Percentiles rank a stretch among this genome's conserved stretches.
These are phyloP conservation scores for Amblyornis subalaris DNA, from an alignment of 2,113 vertebrate species.

Conservation along the genomic window DNA sequence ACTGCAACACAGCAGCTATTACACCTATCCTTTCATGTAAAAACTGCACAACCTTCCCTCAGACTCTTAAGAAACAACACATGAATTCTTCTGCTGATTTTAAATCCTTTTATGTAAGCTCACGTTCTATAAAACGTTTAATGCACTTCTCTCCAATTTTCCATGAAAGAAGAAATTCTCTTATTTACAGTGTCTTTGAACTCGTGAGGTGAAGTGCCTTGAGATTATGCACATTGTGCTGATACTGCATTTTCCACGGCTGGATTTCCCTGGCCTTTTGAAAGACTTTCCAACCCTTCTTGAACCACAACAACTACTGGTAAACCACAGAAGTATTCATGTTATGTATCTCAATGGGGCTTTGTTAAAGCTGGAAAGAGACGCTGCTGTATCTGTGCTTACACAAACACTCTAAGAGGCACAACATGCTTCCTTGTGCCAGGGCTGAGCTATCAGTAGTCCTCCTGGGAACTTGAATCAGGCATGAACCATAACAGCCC, in stretches of 20 bases:
- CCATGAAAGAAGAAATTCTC: not conserved
- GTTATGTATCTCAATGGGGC: not conserved
- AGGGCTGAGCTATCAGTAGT: not conserved
- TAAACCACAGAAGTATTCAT: constrained; percentile 14
- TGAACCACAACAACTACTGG: not conserved
- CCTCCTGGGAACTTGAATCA: not conserved
- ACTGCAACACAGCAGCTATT: not conserved
- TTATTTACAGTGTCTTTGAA: not conserved
- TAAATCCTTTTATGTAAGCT: not conserved
- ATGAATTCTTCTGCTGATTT: not conserved
- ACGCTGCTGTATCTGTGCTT: not conserved
- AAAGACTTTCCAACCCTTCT: constrained; percentile 8
- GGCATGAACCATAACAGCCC: not conserved
- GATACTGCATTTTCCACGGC: not conserved
- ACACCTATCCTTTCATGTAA: not conserved
- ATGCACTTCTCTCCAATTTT: not conserved
- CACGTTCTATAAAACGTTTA: not conserved
- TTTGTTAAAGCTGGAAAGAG: constrained; percentile 15
- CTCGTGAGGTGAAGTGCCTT: not conserved
- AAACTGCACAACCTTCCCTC: not conserved
- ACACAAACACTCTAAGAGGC: not conserved
- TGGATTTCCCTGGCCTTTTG: not conserved
- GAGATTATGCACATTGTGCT: not conserved
- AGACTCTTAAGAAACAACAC: not conserved
- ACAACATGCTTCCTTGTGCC: not conserved